phyloP scores from a whole-genome alignment of 2,113 vertebrate species.

The Sakesphorus luctuosus region DNA sequence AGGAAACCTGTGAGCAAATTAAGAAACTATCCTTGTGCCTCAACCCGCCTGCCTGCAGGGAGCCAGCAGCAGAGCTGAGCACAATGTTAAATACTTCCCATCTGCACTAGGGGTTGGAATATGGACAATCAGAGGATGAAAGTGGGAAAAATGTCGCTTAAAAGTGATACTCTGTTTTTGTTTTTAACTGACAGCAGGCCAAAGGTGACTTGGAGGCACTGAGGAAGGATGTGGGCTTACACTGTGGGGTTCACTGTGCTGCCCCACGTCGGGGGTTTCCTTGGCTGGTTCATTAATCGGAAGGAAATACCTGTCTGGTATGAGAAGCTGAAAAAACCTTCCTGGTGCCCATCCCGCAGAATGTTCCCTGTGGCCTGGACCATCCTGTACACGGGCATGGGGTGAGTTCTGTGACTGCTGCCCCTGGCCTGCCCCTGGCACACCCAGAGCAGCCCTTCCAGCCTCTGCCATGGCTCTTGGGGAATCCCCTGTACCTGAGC shows the following conservation, averaged over 20 bases:
- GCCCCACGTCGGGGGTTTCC: slow-evolving; percentile 85
- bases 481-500: fast-evolving
- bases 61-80: not conserved
- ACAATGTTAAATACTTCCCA: not conserved
- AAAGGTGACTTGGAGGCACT: not conserved
- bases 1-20: not conserved
- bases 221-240: slow-evolving; percentile 80
- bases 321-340: slow-evolving; percentile 78
- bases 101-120: not conserved
- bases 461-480: not conserved
- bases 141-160: not conserved
- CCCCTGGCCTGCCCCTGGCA: not conserved
- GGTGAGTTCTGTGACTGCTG: slow-evolving; percentile 68
- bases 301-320: slow-evolving; percentile 81
- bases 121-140: not conserved
- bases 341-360: slow-evolving; percentile 84
- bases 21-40: not conserved
- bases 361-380: slow-evolving; percentile 84
- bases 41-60: not conserved
- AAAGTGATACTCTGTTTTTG: not conserved
- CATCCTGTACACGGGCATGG: slow-evolving; percentile 84
- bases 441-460: not conserved
- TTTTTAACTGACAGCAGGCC: not conserved
- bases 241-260: slow-evolving; percentile 81
- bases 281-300: slow-evolving; percentile 77